Conservation (phyloP, 1,140 invertebrate species). For the Branchinecta lindahli region DNA sequence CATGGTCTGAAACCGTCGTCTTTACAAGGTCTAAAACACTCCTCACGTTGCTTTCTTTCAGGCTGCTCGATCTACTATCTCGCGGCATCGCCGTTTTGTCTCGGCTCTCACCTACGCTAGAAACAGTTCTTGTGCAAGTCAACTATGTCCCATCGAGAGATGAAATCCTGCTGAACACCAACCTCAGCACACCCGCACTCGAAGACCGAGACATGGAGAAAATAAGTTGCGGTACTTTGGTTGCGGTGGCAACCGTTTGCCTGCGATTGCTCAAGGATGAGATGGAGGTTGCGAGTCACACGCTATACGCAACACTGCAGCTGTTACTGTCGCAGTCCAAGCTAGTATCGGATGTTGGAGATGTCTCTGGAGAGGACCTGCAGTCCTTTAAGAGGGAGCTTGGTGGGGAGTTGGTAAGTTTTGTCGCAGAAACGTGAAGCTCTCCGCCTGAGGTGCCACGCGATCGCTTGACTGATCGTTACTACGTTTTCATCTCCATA, state of each 20-base stretch:
- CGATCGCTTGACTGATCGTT: neutral
- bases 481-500: neutral
- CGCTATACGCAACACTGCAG: neutral
- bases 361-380: neutral
- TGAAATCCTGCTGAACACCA: neutral
- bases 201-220: neutral
- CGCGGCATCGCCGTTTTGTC: neutral
- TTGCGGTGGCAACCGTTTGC: conserved; percentile 1
- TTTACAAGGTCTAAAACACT: too few relatives aligned
- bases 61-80: neutral
- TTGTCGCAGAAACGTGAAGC: neutral
- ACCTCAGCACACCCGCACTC: neutral
- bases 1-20: too few relatives aligned
- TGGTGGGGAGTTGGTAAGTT: neutral
- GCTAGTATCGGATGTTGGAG: neutral
- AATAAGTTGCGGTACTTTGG: neutral
- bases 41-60: neutral
- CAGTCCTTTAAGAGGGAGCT: neutral
- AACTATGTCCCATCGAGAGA: neutral
- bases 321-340: neutral
- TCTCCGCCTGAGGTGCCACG: neutral
- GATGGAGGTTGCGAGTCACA: neutral
- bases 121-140: neutral
- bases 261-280: neutral
- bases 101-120: neutral